These are phyloP conservation scores for Panagrolaimus sp. DNA, from an alignment of 1,140 invertebrate species.

Conservation along the genomic window DNA sequence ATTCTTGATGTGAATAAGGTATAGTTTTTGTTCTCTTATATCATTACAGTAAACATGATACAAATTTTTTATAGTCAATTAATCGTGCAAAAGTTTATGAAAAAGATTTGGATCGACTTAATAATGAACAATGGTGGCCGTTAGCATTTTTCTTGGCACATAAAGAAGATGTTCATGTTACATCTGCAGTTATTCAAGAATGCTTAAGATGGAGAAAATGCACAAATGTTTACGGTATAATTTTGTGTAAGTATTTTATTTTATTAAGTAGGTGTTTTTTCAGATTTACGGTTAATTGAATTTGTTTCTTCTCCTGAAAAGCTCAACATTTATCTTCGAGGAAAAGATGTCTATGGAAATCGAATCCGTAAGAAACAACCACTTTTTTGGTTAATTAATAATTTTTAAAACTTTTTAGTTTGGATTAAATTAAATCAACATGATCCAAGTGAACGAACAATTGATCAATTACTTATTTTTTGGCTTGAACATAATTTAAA, in stretches of 20 bases:
- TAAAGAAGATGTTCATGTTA: slow-evolving; percentile 8
- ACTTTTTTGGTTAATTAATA: not conserved
- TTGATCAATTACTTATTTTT: slow-evolving; percentile 2
- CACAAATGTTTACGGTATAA: not conserved
- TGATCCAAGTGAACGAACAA: not conserved
- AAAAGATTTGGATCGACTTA: not conserved
- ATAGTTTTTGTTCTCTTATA: too few relatives aligned
- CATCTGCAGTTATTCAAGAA: slow-evolving; percentile 9
- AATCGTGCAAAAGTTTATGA: not conserved
- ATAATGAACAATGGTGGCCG: not conserved
- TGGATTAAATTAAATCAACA: slow-evolving; percentile 10
- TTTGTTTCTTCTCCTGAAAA: not conserved
- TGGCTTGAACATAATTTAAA: slow-evolving; percentile 3
- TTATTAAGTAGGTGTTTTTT: not conserved
- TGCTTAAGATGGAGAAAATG: slow-evolving; percentile 11
- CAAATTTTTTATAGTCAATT: not conserved
- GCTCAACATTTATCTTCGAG: slow-evolving; percentile 1
- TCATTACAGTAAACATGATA: too few relatives aligned
- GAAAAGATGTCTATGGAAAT: slow-evolving; percentile 12
- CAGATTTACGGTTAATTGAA: slow-evolving; percentile 6
- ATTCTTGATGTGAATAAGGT: too few relatives aligned
- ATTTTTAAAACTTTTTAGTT: not conserved
- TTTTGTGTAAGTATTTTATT: not conserved
- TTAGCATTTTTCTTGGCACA: slow-evolving; percentile 5
- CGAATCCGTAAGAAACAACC: not conserved